A percentile compares a stretch with the other conserved stretches of the same genome.
Evolutionary conservation across 2,888 invertebrate genomes (phyloP).

Genomic region (Drosophila prostipennis): DNA sequence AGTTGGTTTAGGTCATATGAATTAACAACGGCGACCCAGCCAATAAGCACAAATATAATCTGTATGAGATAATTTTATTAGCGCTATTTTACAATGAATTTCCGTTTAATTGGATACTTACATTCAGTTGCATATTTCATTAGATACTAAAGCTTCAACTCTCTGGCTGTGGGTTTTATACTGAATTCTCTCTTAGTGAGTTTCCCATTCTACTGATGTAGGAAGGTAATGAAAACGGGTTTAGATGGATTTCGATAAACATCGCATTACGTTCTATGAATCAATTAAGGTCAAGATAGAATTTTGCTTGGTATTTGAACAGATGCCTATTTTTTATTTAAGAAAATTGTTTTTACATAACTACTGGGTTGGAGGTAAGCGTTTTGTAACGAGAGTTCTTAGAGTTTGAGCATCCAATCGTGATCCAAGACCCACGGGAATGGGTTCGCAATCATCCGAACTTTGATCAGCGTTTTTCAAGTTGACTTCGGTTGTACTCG

Average conservation of each 20-base stretch:
- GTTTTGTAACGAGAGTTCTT: background rate
- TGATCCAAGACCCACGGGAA: background rate
- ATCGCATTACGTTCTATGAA: background rate
- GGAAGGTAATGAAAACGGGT: slow-evolving; percentile 4
- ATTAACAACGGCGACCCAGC: background rate
- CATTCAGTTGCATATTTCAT: slow-evolving; percentile 15
- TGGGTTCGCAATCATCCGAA: background rate
- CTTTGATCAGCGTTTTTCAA: background rate
- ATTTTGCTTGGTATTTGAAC: background rate
- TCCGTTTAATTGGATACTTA: slow-evolving; percentile 11
- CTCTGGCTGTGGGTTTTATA: slow-evolving; percentile 12
- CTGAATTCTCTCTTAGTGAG: background rate
- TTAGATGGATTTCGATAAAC: background rate
- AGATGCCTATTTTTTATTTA: background rate
- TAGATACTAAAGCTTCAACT: slow-evolving; percentile 3
- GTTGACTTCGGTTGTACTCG: no score
- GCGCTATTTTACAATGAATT: background rate
- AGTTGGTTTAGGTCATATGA: background rate
- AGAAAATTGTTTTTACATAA: background rate
- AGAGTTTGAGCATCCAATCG: slow-evolving; percentile 1
- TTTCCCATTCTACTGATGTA: background rate
- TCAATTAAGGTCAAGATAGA: background rate
- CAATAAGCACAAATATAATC: slow-evolving; percentile 1
- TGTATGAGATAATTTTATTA: background rate
- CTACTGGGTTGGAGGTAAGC: background rate